Percentiles rank a stretch among this genome's conserved stretches.
Evolutionary conservation across 2,113 vertebrate species (phyloP).

Genomic region (Crotalus helleri): DNA sequence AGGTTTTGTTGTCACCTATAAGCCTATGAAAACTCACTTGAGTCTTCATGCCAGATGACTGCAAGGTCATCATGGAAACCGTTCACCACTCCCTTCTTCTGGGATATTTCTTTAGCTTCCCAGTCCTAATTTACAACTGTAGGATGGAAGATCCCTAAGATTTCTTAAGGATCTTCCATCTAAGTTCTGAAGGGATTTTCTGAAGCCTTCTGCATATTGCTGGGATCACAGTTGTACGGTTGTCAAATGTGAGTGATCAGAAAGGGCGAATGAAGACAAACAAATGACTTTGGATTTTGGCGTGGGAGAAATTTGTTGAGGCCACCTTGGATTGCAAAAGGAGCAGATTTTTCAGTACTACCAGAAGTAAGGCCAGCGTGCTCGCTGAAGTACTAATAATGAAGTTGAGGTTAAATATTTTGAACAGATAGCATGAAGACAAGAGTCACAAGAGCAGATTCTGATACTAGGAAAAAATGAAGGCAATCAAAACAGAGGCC

Average conservation of each 20-base stretch:
- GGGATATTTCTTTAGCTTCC: background rate
- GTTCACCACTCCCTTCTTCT: background rate
- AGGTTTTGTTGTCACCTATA: background rate
- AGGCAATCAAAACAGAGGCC: background rate
- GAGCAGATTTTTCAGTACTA: background rate
- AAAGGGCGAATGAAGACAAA: background rate
- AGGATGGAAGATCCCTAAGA: background rate
- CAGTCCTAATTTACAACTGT: background rate
- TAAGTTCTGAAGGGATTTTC: background rate
- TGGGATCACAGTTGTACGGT: background rate
- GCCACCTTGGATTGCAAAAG: background rate
- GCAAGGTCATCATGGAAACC: background rate
- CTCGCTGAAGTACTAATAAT: background rate
- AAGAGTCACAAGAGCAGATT: background rate
- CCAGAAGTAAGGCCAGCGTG: background rate
- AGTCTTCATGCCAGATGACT: background rate
- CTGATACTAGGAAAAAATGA: background rate
- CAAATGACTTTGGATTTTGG: background rate
- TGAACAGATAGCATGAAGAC: background rate
- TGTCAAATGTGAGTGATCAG: background rate
- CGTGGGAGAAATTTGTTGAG: background rate
- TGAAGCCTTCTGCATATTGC: background rate
- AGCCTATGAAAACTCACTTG: background rate
- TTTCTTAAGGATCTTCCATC: background rate
- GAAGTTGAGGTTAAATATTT: background rate